Conservation (phyloP, 2,797 vertebrate species). For the Premnoplex brunnescens region DNA sequence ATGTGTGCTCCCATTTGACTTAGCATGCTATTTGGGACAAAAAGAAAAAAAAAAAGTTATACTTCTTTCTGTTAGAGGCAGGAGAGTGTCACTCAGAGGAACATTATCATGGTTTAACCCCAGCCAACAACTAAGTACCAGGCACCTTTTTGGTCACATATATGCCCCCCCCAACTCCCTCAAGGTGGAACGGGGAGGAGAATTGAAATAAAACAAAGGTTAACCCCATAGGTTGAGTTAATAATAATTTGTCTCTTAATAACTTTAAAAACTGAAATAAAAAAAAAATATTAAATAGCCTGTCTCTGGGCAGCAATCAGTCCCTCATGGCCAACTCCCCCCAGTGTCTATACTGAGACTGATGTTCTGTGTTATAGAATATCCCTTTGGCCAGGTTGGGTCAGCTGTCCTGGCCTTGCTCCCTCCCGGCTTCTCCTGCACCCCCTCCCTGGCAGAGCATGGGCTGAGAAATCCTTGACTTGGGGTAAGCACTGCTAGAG, state of each 20-base stretch:
- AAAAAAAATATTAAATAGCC: background rate
- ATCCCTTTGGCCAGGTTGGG: background rate
- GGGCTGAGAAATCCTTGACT: too few species aligned
- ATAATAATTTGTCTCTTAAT: background rate
- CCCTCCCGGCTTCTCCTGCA: background rate
- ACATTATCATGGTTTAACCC: background rate
- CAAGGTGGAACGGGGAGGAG: background rate
- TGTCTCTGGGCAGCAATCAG: background rate
- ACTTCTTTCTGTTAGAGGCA: background rate
- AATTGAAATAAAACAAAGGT: background rate
- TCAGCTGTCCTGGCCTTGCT: background rate
- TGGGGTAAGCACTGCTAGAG: background rate
- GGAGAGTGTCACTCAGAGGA: rapidly evolving
- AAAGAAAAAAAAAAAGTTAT: background rate
- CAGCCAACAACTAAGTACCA: background rate
- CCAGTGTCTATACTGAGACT: too few species aligned
- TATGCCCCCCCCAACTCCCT: background rate
- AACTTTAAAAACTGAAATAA: background rate
- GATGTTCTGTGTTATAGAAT: background rate
- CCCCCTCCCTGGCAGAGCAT: background rate
- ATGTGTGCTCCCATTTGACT: background rate
- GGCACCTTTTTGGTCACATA: background rate
- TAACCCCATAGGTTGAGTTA: background rate
- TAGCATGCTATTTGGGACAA: background rate
- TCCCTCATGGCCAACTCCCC: background rate